Percentiles rank a stretch among this genome's conserved stretches.
Evolutionary conservation across 1,140 invertebrate genomes (phyloP).

Genomic region (Hyles vespertilio): DNA sequence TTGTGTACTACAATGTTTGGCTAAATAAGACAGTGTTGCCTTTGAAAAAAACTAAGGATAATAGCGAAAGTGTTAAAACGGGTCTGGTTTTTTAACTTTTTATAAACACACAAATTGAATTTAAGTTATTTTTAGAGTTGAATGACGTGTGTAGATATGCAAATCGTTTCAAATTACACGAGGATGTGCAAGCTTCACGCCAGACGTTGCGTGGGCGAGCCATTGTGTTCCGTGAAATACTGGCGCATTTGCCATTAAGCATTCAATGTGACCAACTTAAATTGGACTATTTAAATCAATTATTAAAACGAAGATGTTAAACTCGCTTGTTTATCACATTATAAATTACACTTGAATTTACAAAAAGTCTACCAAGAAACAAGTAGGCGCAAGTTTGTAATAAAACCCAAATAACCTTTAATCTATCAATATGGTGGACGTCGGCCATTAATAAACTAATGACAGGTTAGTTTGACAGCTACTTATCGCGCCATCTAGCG

Average conservation of each 20-base stretch:
- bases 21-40: conserved; percentile 54
- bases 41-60: conserved; percentile 48
- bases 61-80: conserved; percentile 65
- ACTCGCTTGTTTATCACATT: not conserved
- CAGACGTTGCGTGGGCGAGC: conserved; percentile 65
- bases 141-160: conserved; percentile 47
- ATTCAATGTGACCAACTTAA: conserved; percentile 35
- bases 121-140: conserved; percentile 34
- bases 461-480: conserved; percentile 66
- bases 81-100: conserved; percentile 45
- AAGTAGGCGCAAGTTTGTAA: conserved; percentile 12
- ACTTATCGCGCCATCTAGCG: conserved; percentile 70
- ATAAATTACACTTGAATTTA: no score
- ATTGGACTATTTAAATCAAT: conserved; percentile 35
- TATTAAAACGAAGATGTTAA: not conserved
- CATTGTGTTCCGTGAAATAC: conserved; percentile 56
- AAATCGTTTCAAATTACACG: conserved; percentile 59
- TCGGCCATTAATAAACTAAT: conserved; percentile 67
- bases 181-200: conserved; percentile 37
- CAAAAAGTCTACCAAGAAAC: no score
- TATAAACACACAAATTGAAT: conserved; percentile 43
- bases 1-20: conserved; percentile 24
- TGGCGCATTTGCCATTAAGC: conserved; percentile 34
- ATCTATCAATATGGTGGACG: conserved; percentile 50
- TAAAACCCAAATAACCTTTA: conserved; percentile 44